Evolutionary conservation across 2,113 vertebrate species (phyloP), one percentile per base, ranked within the genome.

Genomic region (Eulemur macaco): DNA sequence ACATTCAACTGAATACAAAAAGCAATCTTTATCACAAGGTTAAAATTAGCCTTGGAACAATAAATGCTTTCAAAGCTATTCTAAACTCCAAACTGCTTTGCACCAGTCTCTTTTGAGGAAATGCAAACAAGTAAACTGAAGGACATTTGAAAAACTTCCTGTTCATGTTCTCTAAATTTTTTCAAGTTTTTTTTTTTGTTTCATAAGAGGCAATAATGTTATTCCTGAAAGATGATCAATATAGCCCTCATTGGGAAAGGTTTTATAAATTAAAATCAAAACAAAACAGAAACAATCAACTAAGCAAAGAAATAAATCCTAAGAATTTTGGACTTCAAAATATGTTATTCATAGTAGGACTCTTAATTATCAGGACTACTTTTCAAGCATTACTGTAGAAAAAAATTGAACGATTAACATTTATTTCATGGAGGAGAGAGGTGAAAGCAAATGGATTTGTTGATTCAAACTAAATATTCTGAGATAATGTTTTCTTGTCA

Each of bases 1-100:
- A 95, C 98, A 98, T 98, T 98, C 93, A 98, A 97, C 85, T 94
- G 96, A 98, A 98, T 37, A 98, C 95, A 98, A 98, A 98, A 98
- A 98, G 96, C 97, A 98, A 98, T 98, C 97, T 98, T 98, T 97
- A 98, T 96, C 97, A 97, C 98, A 98, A 98, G 98, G 98, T 98
- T 99, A 98, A 98, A 98, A 98, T 98, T 98, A 98, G 97, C 97
- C 95, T 98, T 97, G 78, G 97, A 99, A 99, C 98, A 98, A 98
- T 98, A 98, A 98, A 97, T 93, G 95, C 96, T 98, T 98, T 98
- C 97, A 98, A 91, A 98, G 96, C 97, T 97, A 97, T 98, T 97
- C 97, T 97, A 96, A 98, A 98, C 97, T 97, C 97, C 97, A 96
- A 94, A 97, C 97, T 97, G 97, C 95, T 98, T 97, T 97, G 78